These are phyloP conservation scores for Nematostella vectensis DNA, from an alignment of 92 coral and sea anemone species.

Conservation along the genomic window DNA sequence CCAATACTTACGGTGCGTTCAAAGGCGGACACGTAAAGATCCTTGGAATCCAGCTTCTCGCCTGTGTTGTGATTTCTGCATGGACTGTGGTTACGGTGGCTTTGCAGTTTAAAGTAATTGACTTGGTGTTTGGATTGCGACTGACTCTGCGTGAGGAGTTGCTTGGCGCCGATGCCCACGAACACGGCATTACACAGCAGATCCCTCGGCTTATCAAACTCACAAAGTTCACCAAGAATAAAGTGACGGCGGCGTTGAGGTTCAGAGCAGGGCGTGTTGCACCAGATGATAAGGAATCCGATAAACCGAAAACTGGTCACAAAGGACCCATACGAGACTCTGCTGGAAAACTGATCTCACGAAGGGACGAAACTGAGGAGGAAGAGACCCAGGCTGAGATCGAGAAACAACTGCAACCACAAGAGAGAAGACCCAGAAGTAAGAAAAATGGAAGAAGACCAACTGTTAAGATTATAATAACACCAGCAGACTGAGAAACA, in stretches of 20 bases:
- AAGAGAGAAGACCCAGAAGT: too few relatives aligned
- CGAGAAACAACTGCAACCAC: not conserved
- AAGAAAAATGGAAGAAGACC: too few relatives aligned
- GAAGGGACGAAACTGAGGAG: too few relatives aligned
- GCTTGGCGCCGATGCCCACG: slow-evolving; percentile 50
- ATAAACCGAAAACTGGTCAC: too few relatives aligned
- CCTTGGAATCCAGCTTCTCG: slow-evolving; percentile 48
- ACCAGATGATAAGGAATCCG: too few relatives aligned
- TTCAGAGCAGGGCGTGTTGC: too few relatives aligned
- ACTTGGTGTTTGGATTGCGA: slow-evolving; percentile 40
- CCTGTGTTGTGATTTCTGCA: slow-evolving; percentile 43
- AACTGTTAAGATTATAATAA: slow-evolving; percentile 2
- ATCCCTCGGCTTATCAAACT: too few relatives aligned
- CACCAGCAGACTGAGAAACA: too few relatives aligned
- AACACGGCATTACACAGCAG: slow-evolving; percentile 37
- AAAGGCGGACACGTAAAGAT: slow-evolving; percentile 70
- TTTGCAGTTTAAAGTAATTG: slow-evolving; percentile 43
- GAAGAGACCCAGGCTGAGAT: not conserved
- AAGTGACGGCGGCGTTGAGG: too few relatives aligned
- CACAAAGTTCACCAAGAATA: too few relatives aligned
- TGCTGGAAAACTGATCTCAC: too few relatives aligned
- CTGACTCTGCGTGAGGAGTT: slow-evolving; percentile 45
- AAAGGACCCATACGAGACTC: too few relatives aligned
- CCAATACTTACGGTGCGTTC: slow-evolving; percentile 62
- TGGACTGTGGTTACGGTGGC: slow-evolving; percentile 42